Base-by-base conservation (phyloP, 92 coral and sea anemone species). In the Zoanthus gigantus region DNA sequence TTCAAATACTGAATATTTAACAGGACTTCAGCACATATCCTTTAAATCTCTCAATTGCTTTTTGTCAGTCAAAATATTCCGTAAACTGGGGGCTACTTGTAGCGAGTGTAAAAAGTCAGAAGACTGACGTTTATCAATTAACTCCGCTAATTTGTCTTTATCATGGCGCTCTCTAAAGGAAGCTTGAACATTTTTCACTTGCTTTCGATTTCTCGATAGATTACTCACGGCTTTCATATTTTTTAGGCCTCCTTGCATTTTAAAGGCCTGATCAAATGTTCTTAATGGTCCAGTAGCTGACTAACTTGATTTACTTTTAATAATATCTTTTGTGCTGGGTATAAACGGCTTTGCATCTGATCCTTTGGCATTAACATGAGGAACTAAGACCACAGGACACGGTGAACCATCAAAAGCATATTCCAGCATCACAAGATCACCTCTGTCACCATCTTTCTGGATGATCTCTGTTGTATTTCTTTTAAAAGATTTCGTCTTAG, bases 391-490 rank as follows among this genome's bases (percentile, higher is more conserved):
- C 44, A 89, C 81, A n/a, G 79, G 84, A 77, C 76, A 42, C 31
- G 92, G 92, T 14, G n/a, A 13, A 52, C 89, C 89, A 83, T 89
- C 85, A 68, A 89, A 89, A 30, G 82, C 37, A 74, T 89, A 84
- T 48, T 89, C 85, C 48, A 89, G 71, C 32, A 84, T 42, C 47
- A 89, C 78, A 48, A 90, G 85, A 53, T 87, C 45, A 9, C 71
- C 79, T 69, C 85, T 52, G 4, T 68, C 48, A 34, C 65, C 72
- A 47, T 68, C 79, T 56, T 74, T 44, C 29, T 66, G 16, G 57
- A 87, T 84, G 12, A 84, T 58, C 63, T 89, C 92, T 11, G 89
- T 84, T 45, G 85, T 84, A 73, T 34, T 85, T 84, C 89, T 57
- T 79, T 86, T 90, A 23, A 85, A 90, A 5, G 89, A 45, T 46